These are phyloP conservation scores for Enteromius thamalakanensis DNA, from an alignment of 2,797 vertebrate species.

Conservation along the genomic window DNA sequence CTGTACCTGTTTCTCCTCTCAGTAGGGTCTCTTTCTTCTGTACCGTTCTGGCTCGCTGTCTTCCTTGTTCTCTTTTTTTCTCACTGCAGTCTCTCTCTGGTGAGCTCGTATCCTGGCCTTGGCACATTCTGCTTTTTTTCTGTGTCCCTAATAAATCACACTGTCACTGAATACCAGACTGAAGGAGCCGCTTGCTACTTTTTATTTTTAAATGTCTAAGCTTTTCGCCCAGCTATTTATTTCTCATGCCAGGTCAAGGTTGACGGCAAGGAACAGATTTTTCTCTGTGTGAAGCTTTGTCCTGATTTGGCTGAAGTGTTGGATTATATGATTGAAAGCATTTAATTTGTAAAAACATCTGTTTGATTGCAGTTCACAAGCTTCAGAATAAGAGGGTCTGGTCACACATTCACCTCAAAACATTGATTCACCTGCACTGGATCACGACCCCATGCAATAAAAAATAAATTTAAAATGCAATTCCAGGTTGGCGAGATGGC, in stretches of 20 bases:
- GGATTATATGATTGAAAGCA: neutral
- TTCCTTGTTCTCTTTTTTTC: constrained; percentile 15
- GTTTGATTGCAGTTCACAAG: neutral
- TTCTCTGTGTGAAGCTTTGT: neutral
- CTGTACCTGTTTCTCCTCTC: constrained; percentile 21
- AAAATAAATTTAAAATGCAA: too few species aligned
- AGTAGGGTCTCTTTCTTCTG: constrained; percentile 31
- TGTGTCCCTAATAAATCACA: constrained; percentile 58
- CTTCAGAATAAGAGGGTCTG: neutral
- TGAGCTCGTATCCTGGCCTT: constrained; percentile 36
- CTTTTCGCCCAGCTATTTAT: constrained; percentile 36
- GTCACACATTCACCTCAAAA: too few species aligned
- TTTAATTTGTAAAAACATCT: neutral
- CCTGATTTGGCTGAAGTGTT: constrained; percentile 33
- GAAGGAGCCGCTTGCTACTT: constrained; percentile 49
- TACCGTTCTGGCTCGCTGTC: neutral
- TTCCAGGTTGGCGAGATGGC: too few species aligned
- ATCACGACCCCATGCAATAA: too few species aligned
- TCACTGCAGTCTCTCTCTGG: neutral
- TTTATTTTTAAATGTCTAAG: constrained; percentile 55
- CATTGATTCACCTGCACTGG: too few species aligned
- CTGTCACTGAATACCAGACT: constrained; percentile 52
- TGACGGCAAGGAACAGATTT: constrained; percentile 4
- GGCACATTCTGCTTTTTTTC: constrained; percentile 43
- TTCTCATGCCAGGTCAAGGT: constrained; percentile 54